Conservation (phyloP, 2,113 vertebrate species). For the Archocentrus centrarchus region DNA sequence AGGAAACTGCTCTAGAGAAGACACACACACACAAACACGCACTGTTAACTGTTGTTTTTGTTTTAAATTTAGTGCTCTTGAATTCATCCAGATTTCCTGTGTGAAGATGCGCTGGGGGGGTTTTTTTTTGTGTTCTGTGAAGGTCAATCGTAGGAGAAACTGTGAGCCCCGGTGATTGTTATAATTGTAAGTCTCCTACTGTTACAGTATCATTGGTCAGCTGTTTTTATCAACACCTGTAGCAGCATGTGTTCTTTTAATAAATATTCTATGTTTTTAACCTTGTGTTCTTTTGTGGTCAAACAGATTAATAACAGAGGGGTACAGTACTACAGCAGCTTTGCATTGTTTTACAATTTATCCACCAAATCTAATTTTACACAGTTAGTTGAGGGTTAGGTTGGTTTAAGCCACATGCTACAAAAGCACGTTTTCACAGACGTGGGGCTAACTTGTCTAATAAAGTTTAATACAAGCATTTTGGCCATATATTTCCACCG, state of each 20-base stretch:
- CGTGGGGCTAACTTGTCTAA: background rate
- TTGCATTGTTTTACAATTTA: too few relatives aligned
- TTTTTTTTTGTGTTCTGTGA: constrained; percentile 42
- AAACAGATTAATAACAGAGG: background rate
- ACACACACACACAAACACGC: background rate
- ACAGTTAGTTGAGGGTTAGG: background rate
- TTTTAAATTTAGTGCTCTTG: background rate
- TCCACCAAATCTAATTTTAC: too few relatives aligned
- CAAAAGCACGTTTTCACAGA: background rate
- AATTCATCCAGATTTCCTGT: constrained; percentile 27
- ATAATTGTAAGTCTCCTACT: constrained; percentile 36
- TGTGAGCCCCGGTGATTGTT: constrained; percentile 13
- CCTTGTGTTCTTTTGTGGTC: background rate
- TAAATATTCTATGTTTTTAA: constrained; percentile 73
- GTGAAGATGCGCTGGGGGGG: background rate
- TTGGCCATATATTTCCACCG: background rate
- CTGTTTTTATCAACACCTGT: constrained; percentile 63
- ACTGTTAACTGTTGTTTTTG: too few relatives aligned
- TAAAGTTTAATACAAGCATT: background rate
- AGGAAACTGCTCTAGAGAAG: background rate
- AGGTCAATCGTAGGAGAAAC: constrained; percentile 4
- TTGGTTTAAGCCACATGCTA: background rate
- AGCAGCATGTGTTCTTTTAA: constrained; percentile 77
- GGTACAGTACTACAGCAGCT: too few relatives aligned
- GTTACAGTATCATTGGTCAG: constrained; percentile 33